Percentiles rank a stretch among this genome's conserved stretches.
Conservation (phyloP, 1,140 invertebrate genomes). For the Maniola jurtina region DNA sequence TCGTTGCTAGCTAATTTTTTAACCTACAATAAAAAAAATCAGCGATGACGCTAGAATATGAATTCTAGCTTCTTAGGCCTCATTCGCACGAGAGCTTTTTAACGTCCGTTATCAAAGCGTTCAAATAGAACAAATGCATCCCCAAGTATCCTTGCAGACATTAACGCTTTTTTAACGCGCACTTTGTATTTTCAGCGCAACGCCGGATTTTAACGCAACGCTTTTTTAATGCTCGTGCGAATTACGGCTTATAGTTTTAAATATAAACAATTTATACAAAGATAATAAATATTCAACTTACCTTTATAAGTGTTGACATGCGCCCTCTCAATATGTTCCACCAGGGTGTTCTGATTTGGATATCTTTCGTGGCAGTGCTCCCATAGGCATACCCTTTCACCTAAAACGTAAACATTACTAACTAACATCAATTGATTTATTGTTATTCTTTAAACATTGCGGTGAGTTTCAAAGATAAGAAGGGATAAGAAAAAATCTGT, state of each 20-base stretch:
- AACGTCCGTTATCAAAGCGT: no score
- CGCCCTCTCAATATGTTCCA: conserved; percentile 93
- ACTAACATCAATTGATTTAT: conserved; percentile 29
- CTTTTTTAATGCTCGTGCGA: no score
- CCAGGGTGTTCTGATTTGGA: conserved; percentile 87
- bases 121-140: no score
- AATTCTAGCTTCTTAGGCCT: no score
- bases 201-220: no score
- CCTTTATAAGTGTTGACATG: conserved; percentile 92
- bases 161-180: no score
- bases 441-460: conserved; percentile 16
- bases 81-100: no score
- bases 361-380: conserved; percentile 90
- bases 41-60: no score
- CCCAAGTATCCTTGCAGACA: no score
- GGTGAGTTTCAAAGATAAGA: conserved; percentile 20
- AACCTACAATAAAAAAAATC: background rate
- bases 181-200: no score
- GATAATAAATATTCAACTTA: conserved; percentile 33
- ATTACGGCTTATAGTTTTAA: no score
- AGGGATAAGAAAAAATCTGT: conserved; percentile 3
- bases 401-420: conserved; percentile 55
- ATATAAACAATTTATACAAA: background rate
- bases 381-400: conserved; percentile 86
- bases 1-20: no score